These are phyloP conservation scores for Heterodera carotae DNA, from an alignment of 1,140 invertebrate genomes.

Conservation along the genomic window DNA sequence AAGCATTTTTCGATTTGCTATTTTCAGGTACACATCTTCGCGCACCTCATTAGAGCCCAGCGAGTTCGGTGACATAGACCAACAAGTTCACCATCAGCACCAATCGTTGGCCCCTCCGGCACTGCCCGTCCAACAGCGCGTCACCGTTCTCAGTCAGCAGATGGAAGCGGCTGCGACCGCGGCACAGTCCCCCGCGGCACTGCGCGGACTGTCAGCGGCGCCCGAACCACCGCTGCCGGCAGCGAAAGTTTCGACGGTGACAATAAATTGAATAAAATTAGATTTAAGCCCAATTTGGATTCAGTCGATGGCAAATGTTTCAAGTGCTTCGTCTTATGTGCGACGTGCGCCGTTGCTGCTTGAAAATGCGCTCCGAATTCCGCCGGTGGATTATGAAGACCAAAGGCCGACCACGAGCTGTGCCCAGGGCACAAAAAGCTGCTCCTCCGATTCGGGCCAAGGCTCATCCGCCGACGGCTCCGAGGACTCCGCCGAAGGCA, in stretches of 20 bases:
- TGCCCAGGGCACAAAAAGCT: conserved; percentile 4
- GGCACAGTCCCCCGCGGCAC: conserved; percentile 32
- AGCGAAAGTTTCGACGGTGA: conserved; percentile 1
- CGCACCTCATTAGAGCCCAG: conserved; percentile 63
- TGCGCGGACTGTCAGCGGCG: not conserved
- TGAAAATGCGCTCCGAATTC: conserved; percentile 45
- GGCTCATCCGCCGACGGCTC: conserved; percentile 32
- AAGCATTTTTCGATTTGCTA: not conserved
- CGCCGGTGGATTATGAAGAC: conserved; percentile 62
- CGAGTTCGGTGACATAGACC: conserved; percentile 59
- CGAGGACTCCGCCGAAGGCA: conserved; percentile 13
- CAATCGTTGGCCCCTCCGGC: conserved; percentile 3
- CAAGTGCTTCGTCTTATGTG: conserved; percentile 1
- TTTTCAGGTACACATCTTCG: conserved; percentile 62
- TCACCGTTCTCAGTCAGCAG: conserved; percentile 55
- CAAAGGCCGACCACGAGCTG: conserved; percentile 9
- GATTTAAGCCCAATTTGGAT: not conserved
- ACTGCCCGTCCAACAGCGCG: conserved; percentile 35
- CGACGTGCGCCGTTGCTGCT: conserved; percentile 29
- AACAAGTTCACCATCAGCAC: conserved; percentile 13
- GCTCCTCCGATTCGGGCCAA: conserved; percentile 53
- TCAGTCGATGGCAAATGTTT: conserved; percentile 13
- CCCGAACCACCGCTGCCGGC: not conserved
- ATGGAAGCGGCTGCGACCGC: conserved; percentile 43
- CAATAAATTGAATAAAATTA: not conserved